Percentiles rank a stretch among this genome's conserved stretches.
Evolutionary conservation across 1,140 invertebrate species (phyloP).

Genomic region (Atopsyche davidsoni): DNA sequence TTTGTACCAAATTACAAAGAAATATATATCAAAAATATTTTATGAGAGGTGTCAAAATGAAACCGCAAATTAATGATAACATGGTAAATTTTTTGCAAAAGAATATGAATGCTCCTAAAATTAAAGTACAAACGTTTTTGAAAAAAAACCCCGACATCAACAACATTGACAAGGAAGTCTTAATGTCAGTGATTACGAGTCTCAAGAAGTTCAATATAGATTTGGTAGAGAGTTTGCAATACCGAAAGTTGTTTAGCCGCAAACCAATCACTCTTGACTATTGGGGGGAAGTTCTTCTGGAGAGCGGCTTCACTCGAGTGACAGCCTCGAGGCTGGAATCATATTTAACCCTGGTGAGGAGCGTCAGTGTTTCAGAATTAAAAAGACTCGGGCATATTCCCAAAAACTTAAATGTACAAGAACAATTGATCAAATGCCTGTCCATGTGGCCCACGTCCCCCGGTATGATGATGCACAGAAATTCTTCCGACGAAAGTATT

Average conservation of each 20-base stretch:
- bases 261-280: slow-evolving; percentile 39
- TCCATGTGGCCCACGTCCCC: slow-evolving; percentile 39
- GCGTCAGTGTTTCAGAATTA: slow-evolving; percentile 38
- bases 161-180: background rate
- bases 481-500: slow-evolving; percentile 36
- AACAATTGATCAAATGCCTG: slow-evolving; percentile 40
- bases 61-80: background rate
- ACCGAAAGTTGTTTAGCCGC: slow-evolving; percentile 37
- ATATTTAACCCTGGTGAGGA: slow-evolving; percentile 37
- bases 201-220: background rate
- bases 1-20: no score
- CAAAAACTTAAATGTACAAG: slow-evolving; percentile 36
- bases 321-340: slow-evolving; percentile 31
- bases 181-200: background rate
- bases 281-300: slow-evolving; percentile 37
- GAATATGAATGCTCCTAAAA: slow-evolving; percentile 4
- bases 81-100: slow-evolving; percentile 6
- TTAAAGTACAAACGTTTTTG: slow-evolving; percentile 2
- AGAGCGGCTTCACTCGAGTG: slow-evolving; percentile 38
- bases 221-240: slow-evolving; percentile 29
- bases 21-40: background rate
- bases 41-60: slow-evolving; percentile 2
- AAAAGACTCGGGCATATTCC: slow-evolving; percentile 35
- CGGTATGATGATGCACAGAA: slow-evolving; percentile 35
- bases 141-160: slow-evolving; percentile 2